Evolutionary conservation across 2,797 vertebrate genomes (phyloP).

Genomic region (Linurgus olivaceus): DNA sequence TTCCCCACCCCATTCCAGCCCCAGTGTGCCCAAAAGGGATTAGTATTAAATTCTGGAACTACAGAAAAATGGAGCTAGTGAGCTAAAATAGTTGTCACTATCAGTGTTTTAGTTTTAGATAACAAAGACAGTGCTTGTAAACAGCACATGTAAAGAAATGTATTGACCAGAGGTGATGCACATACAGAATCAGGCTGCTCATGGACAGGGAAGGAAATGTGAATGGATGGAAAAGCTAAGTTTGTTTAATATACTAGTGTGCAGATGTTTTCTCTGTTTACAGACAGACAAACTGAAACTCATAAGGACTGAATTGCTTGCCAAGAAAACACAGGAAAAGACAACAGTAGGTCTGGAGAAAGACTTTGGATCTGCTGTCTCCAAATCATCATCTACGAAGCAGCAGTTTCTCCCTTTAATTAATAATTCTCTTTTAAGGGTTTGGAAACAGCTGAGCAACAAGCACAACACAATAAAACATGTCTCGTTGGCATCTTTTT

Average conservation of each 20-base stretch:
- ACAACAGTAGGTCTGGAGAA: neutral
- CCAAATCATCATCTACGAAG: neutral
- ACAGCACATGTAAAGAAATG: neutral
- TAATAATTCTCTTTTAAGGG: neutral
- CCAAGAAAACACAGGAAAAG: neutral
- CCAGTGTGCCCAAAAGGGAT: neutral
- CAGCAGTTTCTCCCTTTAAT: neutral
- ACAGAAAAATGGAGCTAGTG: neutral
- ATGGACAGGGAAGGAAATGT: neutral
- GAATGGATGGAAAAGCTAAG: neutral
- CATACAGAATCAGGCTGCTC: neutral
- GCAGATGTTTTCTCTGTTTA: constrained; percentile 14
- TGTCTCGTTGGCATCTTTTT: neutral
- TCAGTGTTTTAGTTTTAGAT: neutral
- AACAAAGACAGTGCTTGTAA: neutral
- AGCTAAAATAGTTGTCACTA: neutral
- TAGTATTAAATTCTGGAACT: neutral
- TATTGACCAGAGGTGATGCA: neutral
- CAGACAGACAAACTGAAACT: neutral
- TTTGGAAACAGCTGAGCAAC: constrained; percentile 2
- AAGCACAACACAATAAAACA: neutral
- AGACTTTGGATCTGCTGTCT: neutral
- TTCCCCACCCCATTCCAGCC: rapidly evolving
- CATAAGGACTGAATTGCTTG: neutral
- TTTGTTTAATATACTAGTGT: neutral